Conservation (phyloP, 2,888 invertebrate species). For the Eupelmus urozonus region DNA sequence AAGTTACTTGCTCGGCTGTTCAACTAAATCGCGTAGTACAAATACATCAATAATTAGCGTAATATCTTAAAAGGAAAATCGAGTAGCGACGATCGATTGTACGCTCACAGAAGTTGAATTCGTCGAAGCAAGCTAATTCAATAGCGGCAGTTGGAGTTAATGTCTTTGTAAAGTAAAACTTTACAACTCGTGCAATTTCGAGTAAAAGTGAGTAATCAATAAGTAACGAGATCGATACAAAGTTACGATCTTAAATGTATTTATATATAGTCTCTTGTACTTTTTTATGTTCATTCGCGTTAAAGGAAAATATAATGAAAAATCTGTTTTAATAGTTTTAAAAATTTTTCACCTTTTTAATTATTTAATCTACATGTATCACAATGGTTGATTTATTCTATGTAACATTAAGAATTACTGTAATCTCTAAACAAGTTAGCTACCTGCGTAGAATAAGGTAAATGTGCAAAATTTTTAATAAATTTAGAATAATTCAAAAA, state of each 20-base stretch:
- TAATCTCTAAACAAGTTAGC: too few relatives aligned
- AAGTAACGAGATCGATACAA: conserved; percentile 5
- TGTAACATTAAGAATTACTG: too few relatives aligned
- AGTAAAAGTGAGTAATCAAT: conserved; percentile 1
- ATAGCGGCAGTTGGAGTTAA: conserved; percentile 1
- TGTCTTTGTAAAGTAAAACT: conserved; percentile 4
- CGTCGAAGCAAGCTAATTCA: not conserved
- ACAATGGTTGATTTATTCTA: too few relatives aligned
- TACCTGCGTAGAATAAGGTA: too few relatives aligned
- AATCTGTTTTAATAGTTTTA: too few relatives aligned
- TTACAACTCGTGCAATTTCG: not conserved
- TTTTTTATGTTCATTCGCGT: not conserved
- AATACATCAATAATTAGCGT: not conserved
- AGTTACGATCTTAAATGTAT: not conserved
- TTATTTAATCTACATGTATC: too few relatives aligned
- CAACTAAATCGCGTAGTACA: too few relatives aligned
- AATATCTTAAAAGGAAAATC: conserved; percentile 2
- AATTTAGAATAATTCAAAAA: too few relatives aligned
- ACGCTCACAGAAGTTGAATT: not conserved
- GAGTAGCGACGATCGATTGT: conserved; percentile 17
- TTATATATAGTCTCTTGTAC: not conserved
- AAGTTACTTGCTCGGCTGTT: too few relatives aligned
- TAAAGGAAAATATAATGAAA: too few relatives aligned
- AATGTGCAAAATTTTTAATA: too few relatives aligned
- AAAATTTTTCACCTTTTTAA: too few relatives aligned